Evolutionary conservation across 2,113 vertebrate genomes (phyloP), one percentile per base, ranked within the genome.

Genomic region (Crotalus helleri): DNA sequence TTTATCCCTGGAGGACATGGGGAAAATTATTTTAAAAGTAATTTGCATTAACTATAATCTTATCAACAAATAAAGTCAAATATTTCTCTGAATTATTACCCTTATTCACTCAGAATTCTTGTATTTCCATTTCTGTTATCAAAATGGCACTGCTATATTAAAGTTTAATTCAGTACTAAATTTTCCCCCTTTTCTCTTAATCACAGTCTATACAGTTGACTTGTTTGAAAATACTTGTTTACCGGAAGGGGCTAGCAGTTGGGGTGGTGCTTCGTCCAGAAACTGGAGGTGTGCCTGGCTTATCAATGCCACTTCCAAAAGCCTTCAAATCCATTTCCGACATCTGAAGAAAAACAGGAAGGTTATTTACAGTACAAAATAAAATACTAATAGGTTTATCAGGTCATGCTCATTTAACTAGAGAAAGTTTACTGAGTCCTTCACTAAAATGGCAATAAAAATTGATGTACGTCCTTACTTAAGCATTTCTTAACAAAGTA

Each of bases 211-310:
- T 26, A 55, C 26, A 81, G 51, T 46, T 89, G 26, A 46, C 46
- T 89, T 57, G 61, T 81, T 74, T 91, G 92, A 93, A 96, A 92
- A 93, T 44, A 93, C 59, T 93, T 21, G 90, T 92, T 96, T 98
- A 99, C 99, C 99, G 98, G 97, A 99, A 99, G n/a, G 98, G 99
- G 96, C 98, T 99, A 95, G 99, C 99, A 33, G 99, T 99, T 94
- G 99, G 99, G 24, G 99, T 99, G 39, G 98, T 99, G 97, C 99
- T 99, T 97, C 99, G 98, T 89, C 98, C 98, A 51, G 98, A 95
- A 92, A 99, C 97, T 49, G 99, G 99, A 44, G 99, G 99, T 3
- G 99, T 99, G 94, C 99, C 99, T 94, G 99, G 99, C 95, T 99
- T 99, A 94, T 99, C 99, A 97, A 99, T 99, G 92, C 98, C 98